Evolutionary conservation across 64 coral and sea anemone genomes (phyloP).

Genomic region (Dendronephthya gigantea): DNA sequence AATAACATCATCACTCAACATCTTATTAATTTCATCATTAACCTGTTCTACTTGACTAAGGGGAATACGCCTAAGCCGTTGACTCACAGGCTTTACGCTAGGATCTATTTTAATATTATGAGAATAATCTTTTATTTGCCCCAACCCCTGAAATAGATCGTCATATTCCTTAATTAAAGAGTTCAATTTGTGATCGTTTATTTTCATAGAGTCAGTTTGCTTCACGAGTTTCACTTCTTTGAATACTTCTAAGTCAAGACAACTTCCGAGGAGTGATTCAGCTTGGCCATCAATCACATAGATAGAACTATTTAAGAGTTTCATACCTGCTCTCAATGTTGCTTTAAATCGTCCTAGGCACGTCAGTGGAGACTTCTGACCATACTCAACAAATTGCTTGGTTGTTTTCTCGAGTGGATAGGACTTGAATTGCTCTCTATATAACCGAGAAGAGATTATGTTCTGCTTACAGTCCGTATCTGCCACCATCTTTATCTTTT

Average conservation of each 20-base stretch:
- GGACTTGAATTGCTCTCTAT: constrained; percentile 20
- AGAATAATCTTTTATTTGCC: background rate
- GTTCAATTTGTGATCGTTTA: background rate
- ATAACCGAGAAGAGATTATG: constrained; percentile 26
- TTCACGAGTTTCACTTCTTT: background rate
- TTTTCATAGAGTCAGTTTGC: background rate
- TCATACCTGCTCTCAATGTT: background rate
- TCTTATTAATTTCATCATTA: too few relatives aligned
- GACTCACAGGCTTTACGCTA: too few relatives aligned
- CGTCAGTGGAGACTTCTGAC: constrained; percentile 26
- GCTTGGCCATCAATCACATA: constrained; percentile 19
- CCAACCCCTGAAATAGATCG: background rate
- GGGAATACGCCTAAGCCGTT: too few relatives aligned
- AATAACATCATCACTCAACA: too few relatives aligned
- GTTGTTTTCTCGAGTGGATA: constrained; percentile 14
- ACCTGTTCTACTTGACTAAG: too few relatives aligned
- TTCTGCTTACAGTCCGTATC: constrained; percentile 35
- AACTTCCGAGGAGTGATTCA: constrained; percentile 8
- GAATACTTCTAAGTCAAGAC: background rate
- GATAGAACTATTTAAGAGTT: background rate
- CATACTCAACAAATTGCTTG: constrained; percentile 26
- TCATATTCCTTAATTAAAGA: background rate
- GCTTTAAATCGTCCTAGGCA: constrained; percentile 8
- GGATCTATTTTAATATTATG: too few relatives aligned
- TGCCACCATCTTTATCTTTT: constrained; percentile 19